A percentile compares a stretch with the other conserved stretches of the same genome.
phyloP scores from a whole-genome alignment of 2,888 invertebrate species.

The Eristalis arbustorum region DNA sequence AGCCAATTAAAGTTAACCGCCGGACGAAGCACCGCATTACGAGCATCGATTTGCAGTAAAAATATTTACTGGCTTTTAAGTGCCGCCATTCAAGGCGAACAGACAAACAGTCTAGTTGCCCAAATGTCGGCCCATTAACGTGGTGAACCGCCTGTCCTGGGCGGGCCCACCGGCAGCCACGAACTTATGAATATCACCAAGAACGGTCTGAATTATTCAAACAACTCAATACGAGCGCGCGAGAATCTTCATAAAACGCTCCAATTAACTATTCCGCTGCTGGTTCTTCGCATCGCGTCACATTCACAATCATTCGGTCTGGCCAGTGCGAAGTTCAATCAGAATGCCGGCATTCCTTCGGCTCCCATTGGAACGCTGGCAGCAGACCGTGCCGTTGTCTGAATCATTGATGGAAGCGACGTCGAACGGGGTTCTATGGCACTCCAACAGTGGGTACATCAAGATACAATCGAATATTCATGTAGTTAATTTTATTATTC shows the following conservation, averaged over 20 bases:
- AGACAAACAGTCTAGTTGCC: no score
- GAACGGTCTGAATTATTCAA: background rate
- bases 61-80: no score
- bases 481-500: conserved; percentile 53
- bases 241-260: background rate
- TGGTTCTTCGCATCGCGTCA: background rate
- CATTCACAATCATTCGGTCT: background rate
- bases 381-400: background rate
- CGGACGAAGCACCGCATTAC: no score
- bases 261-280: background rate
- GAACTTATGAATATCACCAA: background rate
- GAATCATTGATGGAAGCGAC: conserved; percentile 20
- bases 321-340: background rate
- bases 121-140: background rate
- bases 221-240: background rate
- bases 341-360: background rate
- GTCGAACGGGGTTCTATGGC: background rate
- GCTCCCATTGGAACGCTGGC: background rate
- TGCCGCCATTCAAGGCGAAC: no score
- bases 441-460: background rate
- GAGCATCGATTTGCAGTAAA: no score
- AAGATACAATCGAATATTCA: conserved; percentile 57
- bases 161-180: background rate
- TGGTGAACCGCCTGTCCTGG: background rate
- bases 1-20: no score